Evolutionary conservation across 2,888 invertebrate genomes (phyloP), one percentile per base, ranked within the genome.

Genomic region (Flexamia atlantica): DNA sequence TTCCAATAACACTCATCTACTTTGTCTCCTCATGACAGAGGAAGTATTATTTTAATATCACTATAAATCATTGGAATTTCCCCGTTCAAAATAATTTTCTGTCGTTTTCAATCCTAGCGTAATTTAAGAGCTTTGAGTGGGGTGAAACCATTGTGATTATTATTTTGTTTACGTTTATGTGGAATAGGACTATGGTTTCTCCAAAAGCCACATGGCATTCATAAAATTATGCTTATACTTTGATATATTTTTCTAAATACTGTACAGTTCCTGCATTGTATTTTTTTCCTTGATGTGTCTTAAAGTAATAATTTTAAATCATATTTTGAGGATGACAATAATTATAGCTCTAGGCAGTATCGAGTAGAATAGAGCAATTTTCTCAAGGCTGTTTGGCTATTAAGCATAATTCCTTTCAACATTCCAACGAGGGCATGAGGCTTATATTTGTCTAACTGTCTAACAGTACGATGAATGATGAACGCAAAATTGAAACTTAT

Each of bases 251-350:
- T 57, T 57, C 23, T 7, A 23, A 57, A 57, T 20, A 57, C 17
- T 68, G 14, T 23, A 12, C n/a, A 42, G 72, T 72, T 72, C 72
- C 72, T 72, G 40, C 9, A 42, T 17, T 72, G 72, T 42, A 72
- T 72, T 72, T 72, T 1, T 72, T 72, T 72, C 1, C 40, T 70
- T 32, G 32, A 70, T 20, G 42, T 72, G 72, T 72, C 72, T 40
- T 72, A 40, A 42, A 12, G 40, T 40, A 40, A 72, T 42, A 36
- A 68, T 32, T 57, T 57, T 12, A 2, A 36, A 23, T 40, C 42
- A 72, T 72, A 72, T 42, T 42, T 72, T n/a, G 40, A 72, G 72
- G 72, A 30, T 72, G 72, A 72, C 72, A 72, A 72, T 72, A 72
- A 72, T n/a, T 72, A 72, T 30, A n/a, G 23, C n/a, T 30, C 9